Evolutionary conservation across 2,113 vertebrate species (phyloP).

Genomic region (Aramus guarauna): DNA sequence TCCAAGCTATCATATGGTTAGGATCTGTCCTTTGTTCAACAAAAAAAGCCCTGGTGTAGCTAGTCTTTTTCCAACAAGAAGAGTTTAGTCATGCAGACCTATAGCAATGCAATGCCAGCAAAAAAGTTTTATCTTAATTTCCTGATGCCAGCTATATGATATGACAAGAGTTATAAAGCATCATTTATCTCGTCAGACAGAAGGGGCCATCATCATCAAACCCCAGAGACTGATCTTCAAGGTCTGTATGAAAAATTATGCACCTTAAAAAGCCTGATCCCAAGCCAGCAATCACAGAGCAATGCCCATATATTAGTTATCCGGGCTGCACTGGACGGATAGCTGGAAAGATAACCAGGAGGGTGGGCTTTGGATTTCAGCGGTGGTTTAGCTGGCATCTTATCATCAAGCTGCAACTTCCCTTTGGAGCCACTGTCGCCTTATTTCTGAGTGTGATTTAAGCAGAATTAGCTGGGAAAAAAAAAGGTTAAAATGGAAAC

Average conservation of each 20-base stretch:
- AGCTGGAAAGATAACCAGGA: background rate
- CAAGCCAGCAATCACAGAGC: background rate
- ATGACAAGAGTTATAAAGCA: constrained; percentile 46
- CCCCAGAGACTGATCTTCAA: constrained; percentile 3
- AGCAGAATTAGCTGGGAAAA: background rate
- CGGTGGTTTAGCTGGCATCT: background rate
- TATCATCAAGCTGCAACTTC: background rate
- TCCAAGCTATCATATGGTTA: background rate
- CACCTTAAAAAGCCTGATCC: constrained; percentile 8
- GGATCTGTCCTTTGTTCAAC: background rate
- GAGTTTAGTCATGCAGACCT: background rate
- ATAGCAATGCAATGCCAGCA: constrained; percentile 26
- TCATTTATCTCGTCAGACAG: constrained; percentile 33
- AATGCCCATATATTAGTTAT: background rate
- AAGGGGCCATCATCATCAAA: background rate
- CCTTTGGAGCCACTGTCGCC: background rate
- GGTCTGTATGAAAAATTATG: constrained; percentile 30
- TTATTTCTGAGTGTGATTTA: background rate
- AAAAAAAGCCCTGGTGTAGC: background rate
- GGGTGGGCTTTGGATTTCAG: background rate
- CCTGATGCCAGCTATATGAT: constrained; percentile 7
- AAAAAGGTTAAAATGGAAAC: background rate
- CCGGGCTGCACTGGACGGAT: background rate
- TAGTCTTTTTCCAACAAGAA: background rate
- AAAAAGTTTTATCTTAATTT: constrained; percentile 53